phyloP scores from a whole-genome alignment of 2,888 invertebrate genomes.

The Phortica okadai region DNA sequence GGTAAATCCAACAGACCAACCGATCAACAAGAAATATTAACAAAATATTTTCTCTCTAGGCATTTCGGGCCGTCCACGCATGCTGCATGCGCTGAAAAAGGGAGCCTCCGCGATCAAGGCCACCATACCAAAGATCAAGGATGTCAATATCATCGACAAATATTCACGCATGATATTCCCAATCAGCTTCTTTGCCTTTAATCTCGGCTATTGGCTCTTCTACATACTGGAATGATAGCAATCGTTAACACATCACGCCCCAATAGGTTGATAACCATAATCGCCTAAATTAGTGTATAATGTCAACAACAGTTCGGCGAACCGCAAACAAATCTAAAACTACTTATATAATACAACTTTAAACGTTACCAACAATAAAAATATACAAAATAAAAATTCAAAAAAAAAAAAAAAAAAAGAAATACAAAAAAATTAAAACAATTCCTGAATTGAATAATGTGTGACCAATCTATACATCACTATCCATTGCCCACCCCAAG shows the following conservation, averaged over 20 bases:
- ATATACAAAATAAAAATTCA: not conserved
- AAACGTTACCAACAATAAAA: not conserved
- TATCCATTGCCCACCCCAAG: not conserved
- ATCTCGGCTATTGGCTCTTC: conserved; percentile 96
- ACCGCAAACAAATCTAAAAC: not conserved
- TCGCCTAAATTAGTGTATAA: conserved; percentile 54
- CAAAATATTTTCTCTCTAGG: conserved; percentile 42
- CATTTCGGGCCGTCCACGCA: conserved; percentile 78
- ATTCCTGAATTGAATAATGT: not conserved
- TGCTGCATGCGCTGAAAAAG: conserved; percentile 88
- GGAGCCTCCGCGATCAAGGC: conserved; percentile 91
- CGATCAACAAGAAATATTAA: not conserved
- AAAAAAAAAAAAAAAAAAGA: not conserved
- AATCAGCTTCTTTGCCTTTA: conserved; percentile 95
- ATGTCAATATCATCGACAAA: conserved; percentile 98
- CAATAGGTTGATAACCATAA: conserved; percentile 49
- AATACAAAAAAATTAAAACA: not conserved
- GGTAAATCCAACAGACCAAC: conserved; percentile 66
- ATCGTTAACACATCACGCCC: conserved; percentile 63
- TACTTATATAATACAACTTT: not conserved
- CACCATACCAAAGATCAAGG: conserved; percentile 96
- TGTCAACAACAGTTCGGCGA: conserved; percentile 39
- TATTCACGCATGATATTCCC: conserved; percentile 97
- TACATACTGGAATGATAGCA: conserved; percentile 84
- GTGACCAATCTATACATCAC: not conserved